Percentiles rank a stretch among this genome's conserved stretches.
Evolutionary conservation across 2,888 invertebrate species (phyloP).

Genomic region (Sminthurides aquaticus): DNA sequence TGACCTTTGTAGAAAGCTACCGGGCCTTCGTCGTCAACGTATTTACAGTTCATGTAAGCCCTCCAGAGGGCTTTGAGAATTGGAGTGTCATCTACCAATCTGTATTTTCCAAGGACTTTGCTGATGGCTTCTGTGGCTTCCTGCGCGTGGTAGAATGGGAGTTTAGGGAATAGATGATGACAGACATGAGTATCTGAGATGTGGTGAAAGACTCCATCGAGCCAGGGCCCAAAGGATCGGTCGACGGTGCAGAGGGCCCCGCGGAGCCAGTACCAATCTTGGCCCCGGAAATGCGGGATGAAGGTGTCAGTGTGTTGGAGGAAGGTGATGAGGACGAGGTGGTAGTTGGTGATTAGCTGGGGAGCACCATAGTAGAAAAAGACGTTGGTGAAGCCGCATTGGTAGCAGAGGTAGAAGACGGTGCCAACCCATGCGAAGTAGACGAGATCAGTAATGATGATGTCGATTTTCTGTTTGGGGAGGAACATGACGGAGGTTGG

Average conservation of each 20-base stretch:
- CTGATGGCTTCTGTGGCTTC: constrained; percentile 21
- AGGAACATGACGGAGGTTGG: constrained; percentile 15
- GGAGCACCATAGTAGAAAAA: constrained; percentile 18
- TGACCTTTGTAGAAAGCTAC: constrained; percentile 19
- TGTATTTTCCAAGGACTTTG: constrained; percentile 17
- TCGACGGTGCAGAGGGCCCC: constrained; percentile 23
- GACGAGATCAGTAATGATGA: constrained; percentile 10
- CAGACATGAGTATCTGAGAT: constrained; percentile 24
- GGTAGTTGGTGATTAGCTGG: constrained; percentile 16
- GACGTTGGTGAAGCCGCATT: constrained; percentile 8
- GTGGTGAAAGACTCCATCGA: constrained; percentile 25
- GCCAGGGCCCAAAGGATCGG: constrained; percentile 21
- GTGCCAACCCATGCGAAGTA: constrained; percentile 13
- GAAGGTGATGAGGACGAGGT: constrained; percentile 18
- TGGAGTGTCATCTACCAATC: constrained; percentile 21
- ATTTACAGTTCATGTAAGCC: constrained; percentile 14
- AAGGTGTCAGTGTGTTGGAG: constrained; percentile 24
- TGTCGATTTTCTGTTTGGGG: constrained; percentile 6
- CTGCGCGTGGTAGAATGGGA: constrained; percentile 22
- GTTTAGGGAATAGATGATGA: constrained; percentile 23
- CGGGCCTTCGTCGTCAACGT: constrained; percentile 20
- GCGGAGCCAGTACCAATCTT: constrained; percentile 22
- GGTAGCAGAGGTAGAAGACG: constrained; percentile 6
- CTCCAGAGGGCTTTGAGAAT: constrained; percentile 16
- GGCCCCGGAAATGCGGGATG: constrained; percentile 18